Base-by-base conservation (phyloP, 2,113 vertebrate genomes). In the Pachypanchax playfairii region DNA sequence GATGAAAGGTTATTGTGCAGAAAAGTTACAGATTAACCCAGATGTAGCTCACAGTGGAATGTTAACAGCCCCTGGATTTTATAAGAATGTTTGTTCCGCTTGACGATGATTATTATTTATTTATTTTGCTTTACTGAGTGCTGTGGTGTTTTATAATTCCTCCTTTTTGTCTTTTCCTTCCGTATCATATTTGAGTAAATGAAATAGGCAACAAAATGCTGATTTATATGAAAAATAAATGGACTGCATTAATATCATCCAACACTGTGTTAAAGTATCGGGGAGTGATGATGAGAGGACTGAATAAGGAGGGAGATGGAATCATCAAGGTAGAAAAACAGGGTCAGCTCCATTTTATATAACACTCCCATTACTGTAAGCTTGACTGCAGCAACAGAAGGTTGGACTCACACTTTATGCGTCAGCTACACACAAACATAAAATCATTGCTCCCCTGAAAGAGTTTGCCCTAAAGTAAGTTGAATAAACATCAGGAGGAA, bases 281-380 rank as follows among this genome's bases (percentile, higher is more conserved):
- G 68, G 62, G 51, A 74, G 53, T 46, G 63, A 24, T 62, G 79
- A 68, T 69, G 73, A 72, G 75, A 61, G 62, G 65, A 77, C 66
- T 72, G 59, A 73, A 65, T 60, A 22, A 61, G 67, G 74, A 59
- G 55, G 61, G 55, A 28, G 50, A 70, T 35, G 39, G 26, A 47
- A 42, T 61, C 59, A 65, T 43, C 39, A 65, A 73, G 51, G 60
- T 57, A 77, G 73, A 70, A 64, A 84, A 89, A 88, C 8, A 28
- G 74, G 87, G 86, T 88, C 85, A 90, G 70, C 47, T 62, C 22
- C 44, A 68, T 47, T 85, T 90, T 90, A 82, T 22, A 53, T 82
- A 88, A 83, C 42, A 4, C 56, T 64, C 80, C 66, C 60, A 58
- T 72, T 52, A 41, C 39, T 59, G 70, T 11, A 29, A 61, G 73